Evolutionary conservation across 2,888 invertebrate genomes (phyloP), one percentile per base, ranked within the genome.

Genomic region (Polymixis lichenea): DNA sequence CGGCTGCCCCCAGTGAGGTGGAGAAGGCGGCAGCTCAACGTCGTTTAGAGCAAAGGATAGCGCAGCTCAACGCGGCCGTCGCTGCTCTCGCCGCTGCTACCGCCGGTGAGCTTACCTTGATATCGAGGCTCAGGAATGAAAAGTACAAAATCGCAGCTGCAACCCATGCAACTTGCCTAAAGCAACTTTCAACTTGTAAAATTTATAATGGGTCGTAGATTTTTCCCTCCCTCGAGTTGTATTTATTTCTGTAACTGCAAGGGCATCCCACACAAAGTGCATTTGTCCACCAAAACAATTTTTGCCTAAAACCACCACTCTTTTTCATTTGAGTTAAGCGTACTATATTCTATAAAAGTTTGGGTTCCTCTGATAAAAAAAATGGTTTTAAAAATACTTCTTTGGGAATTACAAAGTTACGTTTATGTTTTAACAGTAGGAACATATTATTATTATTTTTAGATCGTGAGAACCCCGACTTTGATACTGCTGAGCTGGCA

Each of bases 11-110:
- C 0, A 77, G 71, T 0, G 87, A 86, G 1, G 53, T 81, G 2
- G 88, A 92, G 28, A 83, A 86, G 49, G 82, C 75, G 1, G 82
- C 83, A 0, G 81, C 93, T 4, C 90, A 91, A 58, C 85, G 78
- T 0, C 90, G 89, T 0, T 72, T 95, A 17, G 78, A 92, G 4
- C 84, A 90, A 22, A 88, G 86, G 49, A 53, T 95, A 55, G 92
- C 92, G 0, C 90, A 89, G 51, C 88, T 94, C 17, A 94, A 95
- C 78, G 95, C 93, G 0, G 93, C 95, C 1, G 80, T 94, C 4
- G 94, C 94, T 0, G 87, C 91, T 0, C 87, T 95, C 3, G 81
- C 94, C 1, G 85, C 88, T 0, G 91, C 93, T n/a, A 91, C 91
- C 8, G 80, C 88, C 5, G 92, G 94, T 93, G 28, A 77, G 64